Conservation (phyloP, 2,113 vertebrate genomes). For the Psephotus haematonotus region DNA sequence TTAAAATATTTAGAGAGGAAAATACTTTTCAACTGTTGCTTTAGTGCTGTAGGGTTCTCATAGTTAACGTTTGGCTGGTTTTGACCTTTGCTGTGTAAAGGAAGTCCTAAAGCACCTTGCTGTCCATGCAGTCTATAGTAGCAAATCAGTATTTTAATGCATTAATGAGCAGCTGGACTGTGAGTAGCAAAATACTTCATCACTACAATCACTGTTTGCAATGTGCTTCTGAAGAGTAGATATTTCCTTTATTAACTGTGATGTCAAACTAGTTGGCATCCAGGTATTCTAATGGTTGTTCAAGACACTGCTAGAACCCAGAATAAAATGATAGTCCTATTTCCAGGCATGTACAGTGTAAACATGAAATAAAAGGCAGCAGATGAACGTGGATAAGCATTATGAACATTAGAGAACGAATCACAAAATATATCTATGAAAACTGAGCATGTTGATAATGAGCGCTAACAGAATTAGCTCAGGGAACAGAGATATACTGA, state of each 20-base stretch:
- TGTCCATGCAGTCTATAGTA: background rate
- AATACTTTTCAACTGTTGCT: background rate
- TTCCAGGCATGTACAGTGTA: background rate
- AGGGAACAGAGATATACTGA: background rate
- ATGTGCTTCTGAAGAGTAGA: background rate
- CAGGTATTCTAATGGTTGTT: background rate
- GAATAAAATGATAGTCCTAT: background rate
- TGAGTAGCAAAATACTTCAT: background rate
- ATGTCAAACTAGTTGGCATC: background rate
- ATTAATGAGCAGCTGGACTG: background rate
- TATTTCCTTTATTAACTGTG: background rate
- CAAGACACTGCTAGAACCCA: background rate
- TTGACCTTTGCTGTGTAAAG: background rate
- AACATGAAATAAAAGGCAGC: background rate
- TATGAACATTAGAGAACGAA: background rate
- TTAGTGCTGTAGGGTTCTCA: background rate
- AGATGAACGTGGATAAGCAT: background rate
- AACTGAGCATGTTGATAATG: background rate
- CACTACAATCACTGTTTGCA: background rate
- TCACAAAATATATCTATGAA: background rate
- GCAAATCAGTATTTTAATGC: background rate
- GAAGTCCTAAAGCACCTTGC: background rate
- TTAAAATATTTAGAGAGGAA: background rate
- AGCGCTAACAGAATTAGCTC: background rate
- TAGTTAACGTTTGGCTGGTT: background rate